Evolutionary conservation across 2,888 invertebrate genomes (phyloP), one percentile per base, ranked within the genome.

Genomic region (Kryphioiulus occultus): DNA sequence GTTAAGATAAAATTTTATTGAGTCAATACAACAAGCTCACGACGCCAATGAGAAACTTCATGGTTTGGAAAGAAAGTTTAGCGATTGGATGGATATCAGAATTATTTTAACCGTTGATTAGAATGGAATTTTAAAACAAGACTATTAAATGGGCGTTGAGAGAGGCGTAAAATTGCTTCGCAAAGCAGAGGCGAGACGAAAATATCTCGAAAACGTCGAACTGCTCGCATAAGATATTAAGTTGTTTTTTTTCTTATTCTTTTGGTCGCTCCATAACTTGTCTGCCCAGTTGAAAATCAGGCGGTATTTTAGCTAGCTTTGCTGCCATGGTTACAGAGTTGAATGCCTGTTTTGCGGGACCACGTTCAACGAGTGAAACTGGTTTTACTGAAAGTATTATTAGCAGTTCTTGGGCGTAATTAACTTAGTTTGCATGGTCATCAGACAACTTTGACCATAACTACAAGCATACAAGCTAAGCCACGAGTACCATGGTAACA

Each of bases 201-300:
- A 59, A 59, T 59, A 59, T 7, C 59, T 22, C 59, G 22, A n/a
- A 59, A 59, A 59, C 4, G n/a, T 59, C 22, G n/a, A 59, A 59
- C 17, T 59, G n/a, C 22, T 22, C 17, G 53, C 53, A 53, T 53
- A n/a, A n/a, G n/a, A n/a, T n/a, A n/a, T n/a, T 9, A 39, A n/a
- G 5, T 59, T 59, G n/a, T 0, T 59, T 59, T 59, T 59, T 59
- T 59, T 59, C 22, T 59, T 59, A n/a, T 59, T 22, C 59, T 59
- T 47, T 47, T 47, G 47, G 59, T 22, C n/a, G 3, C n/a, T 59
- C 59, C n/a, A 59, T 59, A 59, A 59, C 59, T 59, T 22, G 59
- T 59, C 59, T 59, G 59, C 59, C 59, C 59, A 59, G 59, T 59
- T 59, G n/a, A 59, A 59, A 59, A 59, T n/a, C 59, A 59, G 59